Conservation (phyloP, 2,888 invertebrate genomes). For the Galeopsomyia nigrocyanea region DNA sequence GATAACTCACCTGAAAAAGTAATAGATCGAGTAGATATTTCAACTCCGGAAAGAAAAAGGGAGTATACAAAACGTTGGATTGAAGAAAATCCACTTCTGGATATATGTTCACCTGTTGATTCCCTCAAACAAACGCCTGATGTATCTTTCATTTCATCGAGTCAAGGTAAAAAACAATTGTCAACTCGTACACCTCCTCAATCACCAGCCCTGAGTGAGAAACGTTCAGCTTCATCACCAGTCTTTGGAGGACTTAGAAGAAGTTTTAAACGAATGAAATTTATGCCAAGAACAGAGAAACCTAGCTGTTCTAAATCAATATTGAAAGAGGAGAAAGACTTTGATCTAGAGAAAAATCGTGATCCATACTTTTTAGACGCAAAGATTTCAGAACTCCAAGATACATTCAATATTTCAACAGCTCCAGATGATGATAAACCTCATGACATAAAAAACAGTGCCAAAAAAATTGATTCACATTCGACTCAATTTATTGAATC, state of each 20-base stretch:
- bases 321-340: not conserved
- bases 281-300: not conserved
- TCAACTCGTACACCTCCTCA: not conserved
- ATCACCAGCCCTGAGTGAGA: constrained; percentile 38
- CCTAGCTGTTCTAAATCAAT: no score
- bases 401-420: constrained; percentile 4
- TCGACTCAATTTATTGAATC: constrained; percentile 34
- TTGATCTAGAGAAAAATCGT: not conserved
- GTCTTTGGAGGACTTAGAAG: constrained; percentile 23
- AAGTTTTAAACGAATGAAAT: constrained; percentile 24
- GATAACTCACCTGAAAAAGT: constrained; percentile 9
- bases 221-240: constrained; percentile 33
- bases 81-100: not conserved
- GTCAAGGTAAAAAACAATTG: not conserved
- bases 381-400: not conserved
- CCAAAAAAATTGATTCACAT: constrained; percentile 15
- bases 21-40: not conserved
- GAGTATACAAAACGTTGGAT: constrained; percentile 36
- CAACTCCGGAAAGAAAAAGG: constrained; percentile 35
- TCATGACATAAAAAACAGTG: not conserved
- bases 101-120: not conserved
- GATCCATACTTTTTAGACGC: not conserved
- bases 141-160: not conserved
- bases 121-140: constrained; percentile 5
- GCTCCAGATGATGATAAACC: not conserved